Evolutionary conservation across 2,797 vertebrate genomes (phyloP), one percentile per base, ranked within the genome.

Genomic region (Lindbergichthys nudifrons): DNA sequence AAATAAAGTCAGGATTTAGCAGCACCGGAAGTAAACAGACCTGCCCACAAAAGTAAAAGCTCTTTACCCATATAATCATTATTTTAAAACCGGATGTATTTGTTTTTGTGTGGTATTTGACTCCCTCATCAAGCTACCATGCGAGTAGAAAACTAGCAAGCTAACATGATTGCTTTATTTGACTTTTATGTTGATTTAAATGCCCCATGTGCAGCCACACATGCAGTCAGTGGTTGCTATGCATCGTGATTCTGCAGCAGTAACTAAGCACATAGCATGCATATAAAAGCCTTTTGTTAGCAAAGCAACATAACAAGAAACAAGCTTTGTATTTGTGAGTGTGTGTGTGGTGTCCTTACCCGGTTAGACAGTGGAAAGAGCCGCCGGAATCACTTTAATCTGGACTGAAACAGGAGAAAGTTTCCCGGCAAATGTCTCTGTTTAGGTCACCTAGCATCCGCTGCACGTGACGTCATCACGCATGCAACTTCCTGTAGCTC

Each of bases 351-450:
- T 56, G 51, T 67, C 3, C 88, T 66, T 81, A 83, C 87, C 83
- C 0, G 23, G 19, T 26, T 21, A 58, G 16, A 43, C 10, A n/a
- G 54, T 8, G 30, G 36, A n/a, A 6, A 1, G 23, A 6, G 36
- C 30, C 13, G 16, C 41, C 21, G 52, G 15, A 18, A 9, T 18
- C 6, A 7, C 6, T 36, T 36, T 6, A 36, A 36, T 36, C 62
- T 46, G 36, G 65, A 12, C 15, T 10, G 13, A 59, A 42, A 48
- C 13, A 16, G 23, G 2, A 23, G 5, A n/a, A 67, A 12, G 68
- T 75, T 85, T 89, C 83, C 70, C 88, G 86, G 83, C 46, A 80
- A 70, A 73, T 58, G 60, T 8, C 80, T 85, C 70, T 71, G 3
- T 86, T 87, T 86, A 45, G 16, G 8, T 23, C 61, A 76, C 77